Percentiles rank a stretch among this genome's conserved stretches.
These are phyloP conservation scores for Orius laevigatus DNA, from an alignment of 1,140 invertebrate species.

Conservation along the genomic window DNA sequence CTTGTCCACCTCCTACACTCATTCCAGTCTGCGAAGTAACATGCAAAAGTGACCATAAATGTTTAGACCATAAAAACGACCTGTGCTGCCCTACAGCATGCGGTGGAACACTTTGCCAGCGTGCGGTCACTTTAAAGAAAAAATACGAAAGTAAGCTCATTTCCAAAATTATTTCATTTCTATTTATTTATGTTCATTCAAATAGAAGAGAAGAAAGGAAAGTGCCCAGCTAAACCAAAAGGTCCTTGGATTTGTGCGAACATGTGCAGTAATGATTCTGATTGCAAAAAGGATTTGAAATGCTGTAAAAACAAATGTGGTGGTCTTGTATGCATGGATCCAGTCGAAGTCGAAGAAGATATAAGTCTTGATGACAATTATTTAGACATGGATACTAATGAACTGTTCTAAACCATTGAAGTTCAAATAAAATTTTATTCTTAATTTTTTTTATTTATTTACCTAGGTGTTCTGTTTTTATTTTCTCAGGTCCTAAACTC, in stretches of 20 bases:
- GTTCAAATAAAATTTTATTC: too few relatives aligned
- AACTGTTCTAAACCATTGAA: too few relatives aligned
- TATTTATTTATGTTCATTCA: slow-evolving; percentile 12
- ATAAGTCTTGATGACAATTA: too few relatives aligned
- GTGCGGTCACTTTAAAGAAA: slow-evolving; percentile 29
- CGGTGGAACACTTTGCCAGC: slow-evolving; percentile 34
- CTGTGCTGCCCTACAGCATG: slow-evolving; percentile 37
- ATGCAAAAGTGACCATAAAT: slow-evolving; percentile 25
- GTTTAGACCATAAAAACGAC: slow-evolving; percentile 21
- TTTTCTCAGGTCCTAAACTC: too few relatives aligned
- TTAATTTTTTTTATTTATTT: too few relatives aligned
- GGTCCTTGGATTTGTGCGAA: slow-evolving; percentile 42
- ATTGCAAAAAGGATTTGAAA: slow-evolving; percentile 35
- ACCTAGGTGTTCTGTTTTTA: too few relatives aligned
- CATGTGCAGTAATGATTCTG: slow-evolving; percentile 35
- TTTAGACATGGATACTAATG: too few relatives aligned
- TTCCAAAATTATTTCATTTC: slow-evolving; percentile 6
- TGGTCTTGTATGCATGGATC: slow-evolving; percentile 32
- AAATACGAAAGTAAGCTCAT: slow-evolving; percentile 18
- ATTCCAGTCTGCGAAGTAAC: slow-evolving; percentile 25
- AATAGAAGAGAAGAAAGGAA: slow-evolving; percentile 32
- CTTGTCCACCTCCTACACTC: slow-evolving; percentile 26
- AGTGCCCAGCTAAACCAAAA: slow-evolving; percentile 32
- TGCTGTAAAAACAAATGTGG: slow-evolving; percentile 44
- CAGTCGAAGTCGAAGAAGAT: neutral